These are phyloP conservation scores for Microcebus jonahi DNA, from an alignment of 2,113 vertebrate species.

Conservation along the genomic window DNA sequence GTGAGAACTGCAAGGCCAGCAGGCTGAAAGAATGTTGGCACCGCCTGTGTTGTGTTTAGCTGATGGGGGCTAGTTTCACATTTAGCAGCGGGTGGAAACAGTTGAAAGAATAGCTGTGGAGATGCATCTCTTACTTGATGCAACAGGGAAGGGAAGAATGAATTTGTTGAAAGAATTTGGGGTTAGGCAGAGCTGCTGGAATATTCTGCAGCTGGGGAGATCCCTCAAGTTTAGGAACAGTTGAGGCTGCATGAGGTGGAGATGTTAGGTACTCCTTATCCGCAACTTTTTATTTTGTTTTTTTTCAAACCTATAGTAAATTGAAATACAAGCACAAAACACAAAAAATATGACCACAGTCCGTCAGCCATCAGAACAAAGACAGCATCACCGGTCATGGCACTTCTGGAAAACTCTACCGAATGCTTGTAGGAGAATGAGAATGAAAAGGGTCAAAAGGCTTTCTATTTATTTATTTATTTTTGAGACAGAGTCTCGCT, in stretches of 20 bases:
- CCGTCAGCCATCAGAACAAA: background rate
- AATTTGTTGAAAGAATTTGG: background rate
- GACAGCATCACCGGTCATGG: background rate
- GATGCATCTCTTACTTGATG: background rate
- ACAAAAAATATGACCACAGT: background rate
- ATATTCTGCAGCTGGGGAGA: background rate
- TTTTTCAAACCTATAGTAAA: background rate
- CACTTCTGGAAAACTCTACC: background rate
- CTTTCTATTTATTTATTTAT: too few relatives aligned
- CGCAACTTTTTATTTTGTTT: background rate
- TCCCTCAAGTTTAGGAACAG: background rate
- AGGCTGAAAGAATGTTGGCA: accelerated
- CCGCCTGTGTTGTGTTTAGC: background rate
- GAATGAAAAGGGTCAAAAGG: background rate
- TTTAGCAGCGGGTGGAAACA: background rate
- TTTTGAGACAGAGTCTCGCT: too few relatives aligned
- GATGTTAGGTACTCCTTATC: background rate
- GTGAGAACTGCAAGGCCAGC: background rate
- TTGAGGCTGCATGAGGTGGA: background rate
- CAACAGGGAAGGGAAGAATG: background rate
- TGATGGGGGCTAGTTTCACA: background rate
- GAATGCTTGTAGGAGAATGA: background rate
- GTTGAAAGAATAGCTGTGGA: background rate
- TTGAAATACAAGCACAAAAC: background rate
- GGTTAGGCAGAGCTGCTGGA: background rate